phyloP scores from a whole-genome alignment of 1,140 invertebrate species.

The Zaprionus davidi region DNA sequence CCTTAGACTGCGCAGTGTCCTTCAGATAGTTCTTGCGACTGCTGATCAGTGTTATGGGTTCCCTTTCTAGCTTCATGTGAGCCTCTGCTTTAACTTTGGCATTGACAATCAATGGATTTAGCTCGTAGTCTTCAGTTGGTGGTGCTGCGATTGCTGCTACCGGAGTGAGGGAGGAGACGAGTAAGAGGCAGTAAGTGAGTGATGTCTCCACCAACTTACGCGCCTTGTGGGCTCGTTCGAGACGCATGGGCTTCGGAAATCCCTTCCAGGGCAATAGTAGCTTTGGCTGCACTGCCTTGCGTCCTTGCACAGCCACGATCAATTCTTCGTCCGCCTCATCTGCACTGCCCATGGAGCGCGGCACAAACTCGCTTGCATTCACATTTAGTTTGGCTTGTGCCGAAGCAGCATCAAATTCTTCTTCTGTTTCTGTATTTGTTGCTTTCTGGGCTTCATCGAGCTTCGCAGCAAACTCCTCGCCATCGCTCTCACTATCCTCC shows the following conservation, averaged over 20 bases:
- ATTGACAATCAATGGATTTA: neutral
- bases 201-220: conserved; percentile 1
- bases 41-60: neutral
- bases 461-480: conserved; percentile 1
- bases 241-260: conserved; percentile 46
- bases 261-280: conserved; percentile 63
- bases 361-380: conserved; percentile 45
- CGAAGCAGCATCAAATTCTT: neutral
- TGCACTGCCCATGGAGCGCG: conserved; percentile 3
- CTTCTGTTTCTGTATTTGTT: neutral
- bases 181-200: neutral
- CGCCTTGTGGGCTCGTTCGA: neutral
- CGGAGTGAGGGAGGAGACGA: neutral
- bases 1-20: neutral
- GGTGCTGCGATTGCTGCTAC: neutral
- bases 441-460: neutral
- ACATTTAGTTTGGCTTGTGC: conserved; percentile 27
- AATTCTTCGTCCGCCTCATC: neutral
- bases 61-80: neutral
- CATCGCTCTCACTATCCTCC: conserved; percentile 17
- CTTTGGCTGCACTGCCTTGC: conserved; percentile 11
- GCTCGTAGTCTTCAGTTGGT: neutral
- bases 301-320: neutral
- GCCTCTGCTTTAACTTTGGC: neutral
- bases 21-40: neutral